These are phyloP conservation scores for Eudyptes chrysolophus DNA, from an alignment of 2,113 vertebrate species.

Conservation along the genomic window DNA sequence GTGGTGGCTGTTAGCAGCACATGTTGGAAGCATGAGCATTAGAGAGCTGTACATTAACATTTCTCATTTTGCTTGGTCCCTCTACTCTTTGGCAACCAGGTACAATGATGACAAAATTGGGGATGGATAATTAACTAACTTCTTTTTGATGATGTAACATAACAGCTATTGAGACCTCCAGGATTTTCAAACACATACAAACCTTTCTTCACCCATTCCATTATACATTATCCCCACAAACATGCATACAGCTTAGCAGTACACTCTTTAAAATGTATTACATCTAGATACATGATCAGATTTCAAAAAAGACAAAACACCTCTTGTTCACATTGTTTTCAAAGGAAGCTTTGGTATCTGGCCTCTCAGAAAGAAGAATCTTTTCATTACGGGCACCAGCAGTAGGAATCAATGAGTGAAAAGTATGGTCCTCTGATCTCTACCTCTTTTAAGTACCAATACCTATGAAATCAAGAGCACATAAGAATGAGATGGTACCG, in stretches of 20 bases:
- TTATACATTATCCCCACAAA: neutral
- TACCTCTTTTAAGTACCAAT: neutral
- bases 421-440: neutral
- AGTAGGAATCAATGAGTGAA: neutral
- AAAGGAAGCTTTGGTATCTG: neutral
- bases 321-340: neutral
- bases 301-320: neutral
- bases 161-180: neutral
- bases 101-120: neutral
- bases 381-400: neutral
- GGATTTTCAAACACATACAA: neutral
- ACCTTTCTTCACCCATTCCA: neutral
- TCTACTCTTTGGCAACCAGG: neutral
- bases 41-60: neutral
- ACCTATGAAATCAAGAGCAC: neutral
- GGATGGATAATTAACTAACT: neutral
- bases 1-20: neutral
- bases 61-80: neutral
- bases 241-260: neutral
- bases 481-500: neutral
- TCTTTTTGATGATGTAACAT: neutral
- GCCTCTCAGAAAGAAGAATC: neutral
- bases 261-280: neutral
- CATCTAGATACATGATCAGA: neutral
- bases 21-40: neutral